Evolutionary conservation across 2,797 vertebrate species (phyloP).

Genomic region (Amblyopsis hoosieri): DNA sequence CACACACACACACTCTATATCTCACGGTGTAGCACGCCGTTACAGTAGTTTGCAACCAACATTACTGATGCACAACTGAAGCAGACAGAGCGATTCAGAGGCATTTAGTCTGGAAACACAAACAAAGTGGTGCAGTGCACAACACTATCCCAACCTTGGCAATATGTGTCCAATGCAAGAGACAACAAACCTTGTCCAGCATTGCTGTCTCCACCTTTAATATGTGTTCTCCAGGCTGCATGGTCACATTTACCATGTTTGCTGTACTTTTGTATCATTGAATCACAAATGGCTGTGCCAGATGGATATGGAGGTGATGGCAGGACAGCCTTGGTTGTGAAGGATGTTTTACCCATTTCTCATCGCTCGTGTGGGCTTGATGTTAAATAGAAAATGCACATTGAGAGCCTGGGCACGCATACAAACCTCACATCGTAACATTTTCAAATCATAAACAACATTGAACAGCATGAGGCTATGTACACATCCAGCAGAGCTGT

Average conservation of each 20-base stretch:
- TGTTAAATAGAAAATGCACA: conserved; percentile 64
- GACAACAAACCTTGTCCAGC: no score
- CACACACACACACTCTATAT: no score
- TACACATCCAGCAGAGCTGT: no score
- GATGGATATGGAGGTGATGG: conserved; percentile 59
- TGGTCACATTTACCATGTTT: conserved; percentile 22
- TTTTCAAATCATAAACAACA: conserved; percentile 16
- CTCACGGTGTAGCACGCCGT: no score
- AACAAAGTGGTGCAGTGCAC: no score
- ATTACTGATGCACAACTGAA: no score
- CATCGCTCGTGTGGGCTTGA: conserved; percentile 42
- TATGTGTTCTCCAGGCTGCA: background rate
- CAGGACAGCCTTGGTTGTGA: conserved; percentile 47
- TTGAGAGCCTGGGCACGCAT: conserved; percentile 44
- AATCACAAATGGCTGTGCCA: conserved; percentile 61
- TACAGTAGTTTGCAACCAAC: no score
- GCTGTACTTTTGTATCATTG: conserved; percentile 37
- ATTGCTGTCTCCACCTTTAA: background rate
- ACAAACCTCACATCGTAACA: background rate
- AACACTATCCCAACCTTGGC: no score
- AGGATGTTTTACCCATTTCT: conserved; percentile 75
- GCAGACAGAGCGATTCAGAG: no score
- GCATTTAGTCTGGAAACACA: no score
- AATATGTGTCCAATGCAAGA: no score
- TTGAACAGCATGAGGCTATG: no score